A percentile compares a stretch with the other conserved stretches of the same genome.
These are phyloP conservation scores for Philereme transversata DNA, from an alignment of 2,888 invertebrate species.

Conservation along the genomic window DNA sequence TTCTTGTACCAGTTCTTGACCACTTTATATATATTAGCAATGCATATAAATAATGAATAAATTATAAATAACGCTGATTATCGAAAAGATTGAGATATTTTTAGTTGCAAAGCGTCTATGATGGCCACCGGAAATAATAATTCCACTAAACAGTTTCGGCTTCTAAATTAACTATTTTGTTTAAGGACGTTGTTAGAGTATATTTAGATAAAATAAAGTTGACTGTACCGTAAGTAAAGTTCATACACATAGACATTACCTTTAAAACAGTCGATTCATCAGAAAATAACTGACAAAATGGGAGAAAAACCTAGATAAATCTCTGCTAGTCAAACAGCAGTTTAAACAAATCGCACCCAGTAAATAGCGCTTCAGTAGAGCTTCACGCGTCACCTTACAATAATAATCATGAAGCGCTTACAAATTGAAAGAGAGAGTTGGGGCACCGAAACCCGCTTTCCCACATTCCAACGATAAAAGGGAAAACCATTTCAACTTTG, in stretches of 20 bases:
- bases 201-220: background rate
- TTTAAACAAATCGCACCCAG: background rate
- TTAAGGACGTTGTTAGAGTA: background rate
- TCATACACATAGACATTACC: background rate
- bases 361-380: constrained; percentile 7
- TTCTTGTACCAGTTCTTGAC: no score
- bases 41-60: no score
- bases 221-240: background rate
- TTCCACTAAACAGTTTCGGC: no score
- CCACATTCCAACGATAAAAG: constrained; percentile 81
- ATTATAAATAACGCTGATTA: no score
- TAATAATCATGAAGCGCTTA: constrained; percentile 65
- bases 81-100: no score
- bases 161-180: background rate
- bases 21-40: no score
- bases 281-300: background rate
- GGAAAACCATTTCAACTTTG: constrained; percentile 71
- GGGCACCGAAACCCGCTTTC: constrained; percentile 78
- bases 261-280: background rate
- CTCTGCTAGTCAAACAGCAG: background rate
- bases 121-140: no score
- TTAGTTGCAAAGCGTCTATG: no score
- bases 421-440: constrained; percentile 81
- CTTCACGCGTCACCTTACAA: constrained; percentile 43
- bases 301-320: background rate